A percentile compares a stretch with the other conserved stretches of the same genome.
Evolutionary conservation across 2,888 invertebrate species (phyloP).

Genomic region (Chloroclystis v-ata): DNA sequence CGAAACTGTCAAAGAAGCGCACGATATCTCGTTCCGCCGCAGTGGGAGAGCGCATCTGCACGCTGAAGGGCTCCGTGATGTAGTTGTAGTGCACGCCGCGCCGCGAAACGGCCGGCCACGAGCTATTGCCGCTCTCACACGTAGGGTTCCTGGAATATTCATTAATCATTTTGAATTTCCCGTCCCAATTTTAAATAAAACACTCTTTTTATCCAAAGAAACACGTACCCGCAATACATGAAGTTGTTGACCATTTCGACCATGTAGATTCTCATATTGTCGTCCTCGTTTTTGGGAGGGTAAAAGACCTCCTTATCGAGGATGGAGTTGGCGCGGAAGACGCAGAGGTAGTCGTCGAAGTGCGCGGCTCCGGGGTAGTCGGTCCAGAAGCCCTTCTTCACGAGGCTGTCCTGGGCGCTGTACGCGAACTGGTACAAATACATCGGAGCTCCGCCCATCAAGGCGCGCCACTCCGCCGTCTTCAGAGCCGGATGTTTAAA

Average conservation of each 20-base stretch:
- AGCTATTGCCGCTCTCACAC: background rate
- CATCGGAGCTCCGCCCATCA: slow-evolving; percentile 41
- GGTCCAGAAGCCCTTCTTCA: slow-evolving; percentile 36
- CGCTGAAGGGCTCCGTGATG: slow-evolving; percentile 1
- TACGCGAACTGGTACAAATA: slow-evolving; percentile 69
- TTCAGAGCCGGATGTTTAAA: slow-evolving; percentile 38
- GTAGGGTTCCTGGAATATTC: slow-evolving; percentile 1
- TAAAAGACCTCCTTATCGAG: slow-evolving; percentile 20
- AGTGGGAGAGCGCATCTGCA: background rate
- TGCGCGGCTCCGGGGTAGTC: slow-evolving; percentile 49
- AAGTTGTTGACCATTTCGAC: slow-evolving; percentile 28
- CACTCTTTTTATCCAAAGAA: background rate
- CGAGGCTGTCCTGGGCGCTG: slow-evolving; percentile 53
- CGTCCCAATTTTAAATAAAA: too few species aligned
- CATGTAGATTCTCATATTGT: slow-evolving; percentile 31
- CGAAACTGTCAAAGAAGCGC: slow-evolving; percentile 17
- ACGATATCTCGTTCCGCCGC: slow-evolving; percentile 12
- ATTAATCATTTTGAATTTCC: background rate
- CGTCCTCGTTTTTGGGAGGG: slow-evolving; percentile 20
- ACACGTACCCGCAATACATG: slow-evolving; percentile 4
- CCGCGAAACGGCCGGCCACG: slow-evolving; percentile 1
- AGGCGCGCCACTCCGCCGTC: slow-evolving; percentile 29
- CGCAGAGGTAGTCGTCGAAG: slow-evolving; percentile 66
- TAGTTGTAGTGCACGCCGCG: background rate
- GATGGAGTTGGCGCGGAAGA: slow-evolving; percentile 46